A percentile compares a stretch with the other conserved stretches of the same genome.
Evolutionary conservation across 2,888 invertebrate genomes (phyloP).

Genomic region (Drosophila anomelani): DNA sequence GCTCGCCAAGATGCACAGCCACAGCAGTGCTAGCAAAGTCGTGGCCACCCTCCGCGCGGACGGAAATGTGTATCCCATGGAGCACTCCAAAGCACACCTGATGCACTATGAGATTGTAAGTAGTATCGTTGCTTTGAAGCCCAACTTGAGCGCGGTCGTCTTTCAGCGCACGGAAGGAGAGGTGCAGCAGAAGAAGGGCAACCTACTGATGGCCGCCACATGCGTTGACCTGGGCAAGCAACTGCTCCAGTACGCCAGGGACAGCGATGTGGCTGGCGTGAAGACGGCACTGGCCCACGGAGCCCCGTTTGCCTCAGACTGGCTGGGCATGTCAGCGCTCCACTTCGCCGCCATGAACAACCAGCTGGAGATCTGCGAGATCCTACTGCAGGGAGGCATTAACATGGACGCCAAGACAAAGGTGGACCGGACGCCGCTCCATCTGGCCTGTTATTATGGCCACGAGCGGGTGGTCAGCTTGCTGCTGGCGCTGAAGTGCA

Average conservation of each 20-base stretch:
- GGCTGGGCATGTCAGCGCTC: conserved; percentile 95
- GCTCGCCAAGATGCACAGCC: conserved; percentile 68
- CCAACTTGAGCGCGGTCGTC: too few species aligned
- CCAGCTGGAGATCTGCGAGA: conserved; percentile 91
- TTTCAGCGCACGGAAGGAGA: conserved; percentile 79
- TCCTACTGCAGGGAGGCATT: conserved; percentile 93
- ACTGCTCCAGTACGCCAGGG: conserved; percentile 91
- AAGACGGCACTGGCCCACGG: conserved; percentile 92
- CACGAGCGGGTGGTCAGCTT: conserved; percentile 90
- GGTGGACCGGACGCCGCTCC: conserved; percentile 95
- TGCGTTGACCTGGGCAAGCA: conserved; percentile 93
- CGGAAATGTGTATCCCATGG: conserved; percentile 81
- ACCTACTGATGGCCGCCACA: conserved; percentile 61
- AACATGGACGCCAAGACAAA: conserved; percentile 95
- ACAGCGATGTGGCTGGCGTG: conserved; percentile 91
- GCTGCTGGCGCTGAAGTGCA: conserved; percentile 89
- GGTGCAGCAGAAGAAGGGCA: conserved; percentile 61
- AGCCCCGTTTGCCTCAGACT: conserved; percentile 96
- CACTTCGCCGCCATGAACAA: conserved; percentile 95
- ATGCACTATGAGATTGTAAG: conserved; percentile 82
- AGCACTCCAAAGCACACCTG: conserved; percentile 63
- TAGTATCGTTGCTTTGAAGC: conserved; percentile 11
- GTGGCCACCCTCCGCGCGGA: conserved; percentile 82
- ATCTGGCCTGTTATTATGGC: conserved; percentile 94
- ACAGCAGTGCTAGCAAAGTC: conserved; percentile 75